These are phyloP conservation scores for Sternarchorhynchus goeldii DNA, from an alignment of 2,797 vertebrate genomes.

Conservation along the genomic window DNA sequence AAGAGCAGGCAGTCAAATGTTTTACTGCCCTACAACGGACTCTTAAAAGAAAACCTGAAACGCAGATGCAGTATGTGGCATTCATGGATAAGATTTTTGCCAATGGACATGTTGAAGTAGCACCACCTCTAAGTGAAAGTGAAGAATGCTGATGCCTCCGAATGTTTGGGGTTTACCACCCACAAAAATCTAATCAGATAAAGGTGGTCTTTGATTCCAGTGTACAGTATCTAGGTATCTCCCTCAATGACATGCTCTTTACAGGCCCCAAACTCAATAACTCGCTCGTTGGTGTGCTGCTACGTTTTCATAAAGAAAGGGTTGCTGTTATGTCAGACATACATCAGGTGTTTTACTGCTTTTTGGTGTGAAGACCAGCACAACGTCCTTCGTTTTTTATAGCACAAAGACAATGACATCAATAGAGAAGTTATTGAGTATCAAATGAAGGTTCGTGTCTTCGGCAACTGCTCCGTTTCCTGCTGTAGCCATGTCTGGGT, in stretches of 20 bases:
- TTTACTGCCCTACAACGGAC: constrained; percentile 18
- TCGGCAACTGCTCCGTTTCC: neutral
- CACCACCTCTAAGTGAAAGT: neutral
- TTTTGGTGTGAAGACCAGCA: neutral
- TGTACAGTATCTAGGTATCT: neutral
- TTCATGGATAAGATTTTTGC: constrained; percentile 1
- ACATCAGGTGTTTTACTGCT: neutral
- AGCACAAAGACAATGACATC: neutral
- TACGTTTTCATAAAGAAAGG: neutral
- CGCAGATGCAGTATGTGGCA: constrained; percentile 36
- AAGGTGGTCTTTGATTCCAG: constrained; percentile 36
- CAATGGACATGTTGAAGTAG: constrained; percentile 12
- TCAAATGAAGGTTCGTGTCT: neutral
- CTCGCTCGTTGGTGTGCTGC: neutral
- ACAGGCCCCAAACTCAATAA: too few relatives aligned
- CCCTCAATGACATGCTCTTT: constrained; percentile 2
- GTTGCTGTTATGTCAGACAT: neutral
- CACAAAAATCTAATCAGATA: constrained; percentile 23
- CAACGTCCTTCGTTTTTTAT: neutral
- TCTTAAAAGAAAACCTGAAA: constrained; percentile 20
- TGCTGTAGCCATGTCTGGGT: neutral
- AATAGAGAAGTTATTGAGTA: neutral
- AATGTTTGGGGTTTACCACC: constrained; percentile 29
- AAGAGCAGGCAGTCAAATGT: neutral
- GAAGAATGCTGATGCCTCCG: constrained; percentile 34